Evolutionary conservation across 2,888 invertebrate species (phyloP).

Genomic region (Callimorpha dominula): DNA sequence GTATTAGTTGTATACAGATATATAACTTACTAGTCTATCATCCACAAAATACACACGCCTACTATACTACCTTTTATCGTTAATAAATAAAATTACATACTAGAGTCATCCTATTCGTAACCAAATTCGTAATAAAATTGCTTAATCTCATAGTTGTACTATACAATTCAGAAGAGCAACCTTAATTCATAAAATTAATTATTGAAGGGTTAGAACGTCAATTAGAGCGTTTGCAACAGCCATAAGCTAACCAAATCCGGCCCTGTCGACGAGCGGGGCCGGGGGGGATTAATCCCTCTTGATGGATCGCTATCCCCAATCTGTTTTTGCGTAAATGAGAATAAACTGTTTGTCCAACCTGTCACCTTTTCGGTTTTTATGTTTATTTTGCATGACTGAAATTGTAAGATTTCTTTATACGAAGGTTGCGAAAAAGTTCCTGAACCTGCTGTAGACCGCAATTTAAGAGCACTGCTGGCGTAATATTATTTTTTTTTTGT

Average conservation of each 20-base stretch:
- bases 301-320: slow-evolving; percentile 70
- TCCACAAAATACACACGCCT: no score
- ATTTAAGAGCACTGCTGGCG: not conserved
- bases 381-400: slow-evolving; percentile 24
- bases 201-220: slow-evolving; percentile 40
- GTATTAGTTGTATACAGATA: no score
- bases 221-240: slow-evolving; percentile 47
- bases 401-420: not conserved
- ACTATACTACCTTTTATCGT: no score
- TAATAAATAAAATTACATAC: no score
- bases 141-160: not conserved
- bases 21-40: no score
- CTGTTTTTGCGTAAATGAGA: slow-evolving; percentile 73
- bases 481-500: not conserved
- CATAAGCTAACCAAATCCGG: slow-evolving; percentile 50
- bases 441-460: not conserved
- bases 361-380: slow-evolving; percentile 48
- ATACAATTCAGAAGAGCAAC: slow-evolving; percentile 3
- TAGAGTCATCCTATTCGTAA: no score
- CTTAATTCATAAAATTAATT: slow-evolving; percentile 46
- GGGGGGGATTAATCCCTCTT: slow-evolving; percentile 65
- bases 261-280: slow-evolving; percentile 46
- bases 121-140: not conserved
- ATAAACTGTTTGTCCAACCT: slow-evolving; percentile 62
- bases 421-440: not conserved